A percentile compares a stretch with the other conserved stretches of the same genome.
Conservation (phyloP, 2,888 invertebrate species). For the Calameuta idolon region DNA sequence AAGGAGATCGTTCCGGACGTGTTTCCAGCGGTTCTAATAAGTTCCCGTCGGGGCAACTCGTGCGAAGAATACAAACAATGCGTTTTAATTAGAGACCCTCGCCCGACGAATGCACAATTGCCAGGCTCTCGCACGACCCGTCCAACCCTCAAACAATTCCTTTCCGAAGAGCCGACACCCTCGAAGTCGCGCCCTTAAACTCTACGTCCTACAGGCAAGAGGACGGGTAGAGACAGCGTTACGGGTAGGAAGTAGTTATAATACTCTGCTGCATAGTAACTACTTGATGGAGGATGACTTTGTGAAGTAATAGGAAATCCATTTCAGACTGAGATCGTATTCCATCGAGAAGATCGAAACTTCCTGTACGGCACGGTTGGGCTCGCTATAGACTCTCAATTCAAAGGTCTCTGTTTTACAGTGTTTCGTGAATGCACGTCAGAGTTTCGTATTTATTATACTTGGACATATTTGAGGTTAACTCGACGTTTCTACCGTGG, state of each 20-base stretch:
- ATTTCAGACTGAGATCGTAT: not conserved
- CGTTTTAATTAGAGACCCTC: constrained; percentile 61
- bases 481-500: not conserved
- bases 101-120: constrained; percentile 50
- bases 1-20: constrained; percentile 23
- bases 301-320: not conserved
- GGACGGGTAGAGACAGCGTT: not conserved
- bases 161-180: not conserved
- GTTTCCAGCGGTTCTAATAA: constrained; percentile 3
- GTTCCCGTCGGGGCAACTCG: constrained; percentile 32
- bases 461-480: not conserved
- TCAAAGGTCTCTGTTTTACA: not conserved
- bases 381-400: not conserved
- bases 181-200: not conserved
- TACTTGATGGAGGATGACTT: not conserved
- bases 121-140: constrained; percentile 18
- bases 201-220: not conserved
- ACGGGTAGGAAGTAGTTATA: not conserved
- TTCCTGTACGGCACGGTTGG: not conserved
- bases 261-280: not conserved
- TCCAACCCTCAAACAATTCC: not conserved
- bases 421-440: no score
- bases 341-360: not conserved
- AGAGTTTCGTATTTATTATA: not conserved
- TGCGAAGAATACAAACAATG: constrained; percentile 64